Base-by-base conservation (phyloP, 1,140 invertebrate genomes). In the Chlorops oryzae region DNA sequence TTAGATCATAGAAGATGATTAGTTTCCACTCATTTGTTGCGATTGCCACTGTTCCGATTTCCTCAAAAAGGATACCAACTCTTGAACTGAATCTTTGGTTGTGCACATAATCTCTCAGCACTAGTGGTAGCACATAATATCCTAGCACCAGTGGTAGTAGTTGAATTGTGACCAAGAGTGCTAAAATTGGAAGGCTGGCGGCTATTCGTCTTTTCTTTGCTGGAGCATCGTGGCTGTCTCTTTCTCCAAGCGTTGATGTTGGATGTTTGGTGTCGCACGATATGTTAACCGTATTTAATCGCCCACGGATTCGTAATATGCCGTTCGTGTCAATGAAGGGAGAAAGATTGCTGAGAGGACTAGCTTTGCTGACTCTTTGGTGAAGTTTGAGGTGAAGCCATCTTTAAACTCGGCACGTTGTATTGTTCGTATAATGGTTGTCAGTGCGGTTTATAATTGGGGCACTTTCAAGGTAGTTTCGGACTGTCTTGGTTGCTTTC, bases 251-350 rank as follows among this genome's bases (percentile, higher is more conserved):
- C n/a, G n/a, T n/a, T n/a, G n/a, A n/a, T n/a, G n/a, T n/a, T n/a
- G 72, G 74, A 57, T 74, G 70, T 52, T 71, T 73, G 18, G 62
- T 55, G 20, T 64, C 57, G 37, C 57, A 49, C 4, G 50, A 39
- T 3, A 73, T 44, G 7, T 48, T 45, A 2, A 67, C 50, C 23
- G 71, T 47, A n/a, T 44, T 41, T 4, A 75, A 34, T 48, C 74
- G 50, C 17, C 74, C 69, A 3, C 74, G 73, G 73, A 41, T 9
- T n/a, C n/a, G n/a, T n/a, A n/a, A n/a, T n/a, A n/a, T n/a, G n/a
- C 61, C 62, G 6, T 60, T 12, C 17, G 62, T 15, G 48, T 75
- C 71, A 12, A 78, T 17, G 47, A 72, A 72, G 10, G 70, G 73
- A 20, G 58, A 61, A 13, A 75, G 44, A 20, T 25, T 25, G 25